Evolutionary conservation across 2,797 vertebrate species (phyloP).

Genomic region (Muraenolepis orangiensis): DNA sequence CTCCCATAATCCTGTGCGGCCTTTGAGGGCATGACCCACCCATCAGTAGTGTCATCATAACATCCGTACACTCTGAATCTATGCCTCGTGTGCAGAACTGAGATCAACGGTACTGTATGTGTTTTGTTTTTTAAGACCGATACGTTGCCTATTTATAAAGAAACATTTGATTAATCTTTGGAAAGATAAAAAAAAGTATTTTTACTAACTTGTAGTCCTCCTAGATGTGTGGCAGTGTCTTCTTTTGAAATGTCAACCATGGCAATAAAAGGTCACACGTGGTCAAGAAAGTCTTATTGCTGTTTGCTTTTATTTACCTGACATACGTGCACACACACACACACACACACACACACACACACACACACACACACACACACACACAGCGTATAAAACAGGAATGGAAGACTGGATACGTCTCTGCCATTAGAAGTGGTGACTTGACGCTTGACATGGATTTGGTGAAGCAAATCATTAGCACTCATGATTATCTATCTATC

Average conservation of each 20-base stretch:
- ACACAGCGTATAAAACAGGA: too few species aligned
- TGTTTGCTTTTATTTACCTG: constrained; percentile 33
- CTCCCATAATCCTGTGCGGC: constrained; percentile 45
- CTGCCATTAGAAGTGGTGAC: too few species aligned
- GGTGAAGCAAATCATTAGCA: not conserved
- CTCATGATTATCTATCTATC: too few species aligned
- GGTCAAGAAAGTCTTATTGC: constrained; percentile 60
- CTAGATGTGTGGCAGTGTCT: constrained; percentile 71
- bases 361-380: not conserved
- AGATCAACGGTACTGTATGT: constrained; percentile 51
- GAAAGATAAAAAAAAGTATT: constrained; percentile 50
- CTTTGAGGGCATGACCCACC: constrained; percentile 25
- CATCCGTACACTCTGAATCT: constrained; percentile 30
- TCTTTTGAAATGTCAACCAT: constrained; percentile 69
- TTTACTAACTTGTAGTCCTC: constrained; percentile 77
- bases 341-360: not conserved
- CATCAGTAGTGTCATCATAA: constrained; percentile 22
- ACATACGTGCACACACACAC: not conserved
- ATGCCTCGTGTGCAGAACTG: constrained; percentile 41
- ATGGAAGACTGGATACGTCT: too few species aligned
- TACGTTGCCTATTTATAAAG: constrained; percentile 62
- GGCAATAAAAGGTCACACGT: constrained; percentile 71
- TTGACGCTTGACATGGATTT: not conserved
- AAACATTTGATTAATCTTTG: constrained; percentile 62
- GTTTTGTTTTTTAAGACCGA: constrained; percentile 56